phyloP scores from a whole-genome alignment of 2,797 vertebrate species.

The Arnoldichthys spilopterus region DNA sequence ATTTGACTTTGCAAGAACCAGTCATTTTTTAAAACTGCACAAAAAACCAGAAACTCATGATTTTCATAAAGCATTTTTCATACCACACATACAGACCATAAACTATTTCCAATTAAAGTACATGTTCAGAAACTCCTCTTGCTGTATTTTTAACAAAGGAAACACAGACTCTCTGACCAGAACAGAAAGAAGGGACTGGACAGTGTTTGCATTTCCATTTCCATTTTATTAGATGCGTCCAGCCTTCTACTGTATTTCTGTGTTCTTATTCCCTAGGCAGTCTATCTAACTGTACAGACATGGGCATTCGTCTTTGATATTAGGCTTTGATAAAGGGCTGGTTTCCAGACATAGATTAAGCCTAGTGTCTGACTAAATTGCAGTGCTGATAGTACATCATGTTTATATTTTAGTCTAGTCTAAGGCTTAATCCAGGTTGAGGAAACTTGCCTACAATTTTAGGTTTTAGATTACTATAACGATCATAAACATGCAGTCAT shows the following conservation, averaged over 20 bases:
- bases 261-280: not conserved
- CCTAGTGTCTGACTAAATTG: no score
- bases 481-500: no score
- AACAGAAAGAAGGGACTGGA: constrained; percentile 16
- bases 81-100: constrained; percentile 12
- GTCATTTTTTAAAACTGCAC: constrained; percentile 27
- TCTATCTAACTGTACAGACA: constrained; percentile 5
- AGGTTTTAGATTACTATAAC: no score
- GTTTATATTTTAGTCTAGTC: no score
- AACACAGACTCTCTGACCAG: not conserved
- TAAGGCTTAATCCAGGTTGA: not conserved
- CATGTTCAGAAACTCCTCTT: not conserved
- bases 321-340: not conserved
- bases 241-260: constrained; percentile 39
- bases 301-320: not conserved
- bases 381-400: no score
- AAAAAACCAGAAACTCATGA: not conserved
- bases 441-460: no score
- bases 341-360: no score
- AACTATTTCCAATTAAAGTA: not conserved
- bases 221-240: constrained; percentile 55
- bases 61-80: constrained; percentile 16
- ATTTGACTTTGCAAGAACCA: constrained; percentile 11
- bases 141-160: not conserved
- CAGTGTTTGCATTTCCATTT: constrained; percentile 41